Evolutionary conservation across 2,888 invertebrate species (phyloP), one percentile per base, ranked within the genome.

Genomic region (Hoplodrina blanda): DNA sequence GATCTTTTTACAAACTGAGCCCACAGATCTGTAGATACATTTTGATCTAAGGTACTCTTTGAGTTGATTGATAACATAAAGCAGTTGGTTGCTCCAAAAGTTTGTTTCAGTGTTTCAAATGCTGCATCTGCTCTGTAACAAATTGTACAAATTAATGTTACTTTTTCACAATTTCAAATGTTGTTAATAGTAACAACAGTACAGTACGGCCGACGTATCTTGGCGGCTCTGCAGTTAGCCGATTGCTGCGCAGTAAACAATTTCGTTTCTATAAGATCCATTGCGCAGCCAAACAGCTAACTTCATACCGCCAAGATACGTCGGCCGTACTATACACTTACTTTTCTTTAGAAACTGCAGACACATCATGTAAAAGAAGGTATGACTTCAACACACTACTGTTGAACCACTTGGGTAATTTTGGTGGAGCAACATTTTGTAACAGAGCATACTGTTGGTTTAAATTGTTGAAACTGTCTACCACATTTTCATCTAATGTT

Each of bases 11-110:
- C 96, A 92, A 97, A 98, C 80, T 97, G 97, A 82, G 97, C 96
- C 99, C 99, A 99, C 19, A 98, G 98, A 95, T 99, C 99, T 13
- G 98, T 97, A 25, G 89, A 70, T 52, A 89, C 97, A 92, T 89
- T 97, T 33, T 93, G 90, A 59, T 96, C 95, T 62, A 96, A 94
- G 20, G 96, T 96, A 62, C 96, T 97, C 84, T 97, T 96, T 1
- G 99, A 99, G 94, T 99, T 99, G 78, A 99, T 98, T 91, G 97
- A 97, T 69, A 99, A 95, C 87, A 99, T 96, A 91, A 99, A 99
- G 92, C 99, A 99, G 90, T 98, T 98, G 85, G 97, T 97, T 50
- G 97, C 96, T 15, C 99, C 99, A 95, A 98, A 99, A 17, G 98
- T 97, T 63, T 98, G 97, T 93, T 99, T 98, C 91, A 99, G 97